Evolutionary conservation across 2,113 vertebrate genomes (phyloP).

Genomic region (Todiramphus saurophagus): DNA sequence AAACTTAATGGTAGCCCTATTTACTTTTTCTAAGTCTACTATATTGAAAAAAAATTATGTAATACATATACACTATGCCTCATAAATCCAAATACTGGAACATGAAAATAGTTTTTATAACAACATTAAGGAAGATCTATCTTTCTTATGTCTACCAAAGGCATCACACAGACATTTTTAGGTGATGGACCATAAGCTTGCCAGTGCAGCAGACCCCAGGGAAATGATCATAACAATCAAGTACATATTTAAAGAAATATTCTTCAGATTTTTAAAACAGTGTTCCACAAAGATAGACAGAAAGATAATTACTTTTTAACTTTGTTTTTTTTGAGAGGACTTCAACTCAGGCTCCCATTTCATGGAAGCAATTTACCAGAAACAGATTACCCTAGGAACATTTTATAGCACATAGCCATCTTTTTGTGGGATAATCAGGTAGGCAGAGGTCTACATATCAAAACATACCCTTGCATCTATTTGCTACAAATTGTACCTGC

Average conservation of each 20-base stretch:
- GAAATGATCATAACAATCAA: slow-evolving; percentile 12
- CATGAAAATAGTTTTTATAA: slow-evolving; percentile 2
- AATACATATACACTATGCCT: not conserved
- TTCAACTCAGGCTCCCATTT: not conserved
- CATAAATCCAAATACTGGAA: slow-evolving; percentile 27
- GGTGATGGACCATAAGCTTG: not conserved
- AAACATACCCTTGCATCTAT: not conserved
- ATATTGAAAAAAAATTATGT: not conserved
- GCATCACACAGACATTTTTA: slow-evolving; percentile 20
- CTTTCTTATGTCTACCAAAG: not conserved
- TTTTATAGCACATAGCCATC: not conserved
- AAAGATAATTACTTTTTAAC: slow-evolving; percentile 1
- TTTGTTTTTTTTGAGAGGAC: not conserved
- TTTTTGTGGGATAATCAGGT: not conserved
- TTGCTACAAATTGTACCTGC: not conserved
- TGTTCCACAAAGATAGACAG: not conserved
- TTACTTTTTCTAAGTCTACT: not conserved
- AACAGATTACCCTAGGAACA: not conserved
- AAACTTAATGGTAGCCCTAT: not conserved
- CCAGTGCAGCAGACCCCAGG: not conserved
- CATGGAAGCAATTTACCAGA: not conserved
- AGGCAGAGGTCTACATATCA: not conserved
- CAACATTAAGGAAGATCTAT: not conserved
- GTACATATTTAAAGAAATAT: not conserved
- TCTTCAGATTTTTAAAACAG: not conserved